These are phyloP conservation scores for Diarsia rubi DNA, from an alignment of 2,888 invertebrate genomes.

Conservation along the genomic window DNA sequence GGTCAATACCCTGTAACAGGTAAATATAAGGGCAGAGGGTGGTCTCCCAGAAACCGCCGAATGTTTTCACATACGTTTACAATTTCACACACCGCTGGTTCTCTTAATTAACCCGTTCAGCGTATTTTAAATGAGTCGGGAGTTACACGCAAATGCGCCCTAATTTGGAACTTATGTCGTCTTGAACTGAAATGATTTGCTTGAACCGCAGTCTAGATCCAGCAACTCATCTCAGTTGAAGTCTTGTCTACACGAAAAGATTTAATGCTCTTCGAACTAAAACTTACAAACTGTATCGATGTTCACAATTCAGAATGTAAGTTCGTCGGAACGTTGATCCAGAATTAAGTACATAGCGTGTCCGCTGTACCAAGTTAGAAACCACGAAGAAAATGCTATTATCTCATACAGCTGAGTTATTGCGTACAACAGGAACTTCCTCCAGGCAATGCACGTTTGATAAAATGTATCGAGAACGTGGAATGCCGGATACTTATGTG, in stretches of 20 bases:
- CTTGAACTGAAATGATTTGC: constrained; percentile 72
- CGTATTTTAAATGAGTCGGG: constrained; percentile 83
- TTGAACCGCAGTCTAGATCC: constrained; percentile 49
- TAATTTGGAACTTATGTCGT: constrained; percentile 76
- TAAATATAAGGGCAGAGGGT: constrained; percentile 65
- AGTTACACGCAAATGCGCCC: constrained; percentile 71
- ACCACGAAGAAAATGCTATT: constrained; percentile 52
- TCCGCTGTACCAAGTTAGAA: constrained; percentile 32
- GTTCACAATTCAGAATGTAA: constrained; percentile 50
- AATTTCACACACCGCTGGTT: constrained; percentile 84
- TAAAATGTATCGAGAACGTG: constrained; percentile 57
- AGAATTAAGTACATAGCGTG: constrained; percentile 40
- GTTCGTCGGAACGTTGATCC: constrained; percentile 23
- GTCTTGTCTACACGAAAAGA: constrained; percentile 71
- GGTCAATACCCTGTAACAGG: constrained; percentile 68
- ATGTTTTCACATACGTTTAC: constrained; percentile 85
- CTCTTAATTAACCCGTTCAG: constrained; percentile 86
- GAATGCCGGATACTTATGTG: constrained; percentile 29
- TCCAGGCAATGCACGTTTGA: constrained; percentile 48
- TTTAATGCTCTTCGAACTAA: constrained; percentile 65
- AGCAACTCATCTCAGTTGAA: constrained; percentile 17
- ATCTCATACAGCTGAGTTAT: constrained; percentile 59
- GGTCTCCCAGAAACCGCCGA: constrained; percentile 76
- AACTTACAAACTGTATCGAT: constrained; percentile 61
- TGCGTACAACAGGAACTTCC: constrained; percentile 55